A percentile compares a stretch with the other conserved stretches of the same genome.
Conservation (phyloP, 2,888 invertebrate species). For the Leistus spinibarbis region DNA sequence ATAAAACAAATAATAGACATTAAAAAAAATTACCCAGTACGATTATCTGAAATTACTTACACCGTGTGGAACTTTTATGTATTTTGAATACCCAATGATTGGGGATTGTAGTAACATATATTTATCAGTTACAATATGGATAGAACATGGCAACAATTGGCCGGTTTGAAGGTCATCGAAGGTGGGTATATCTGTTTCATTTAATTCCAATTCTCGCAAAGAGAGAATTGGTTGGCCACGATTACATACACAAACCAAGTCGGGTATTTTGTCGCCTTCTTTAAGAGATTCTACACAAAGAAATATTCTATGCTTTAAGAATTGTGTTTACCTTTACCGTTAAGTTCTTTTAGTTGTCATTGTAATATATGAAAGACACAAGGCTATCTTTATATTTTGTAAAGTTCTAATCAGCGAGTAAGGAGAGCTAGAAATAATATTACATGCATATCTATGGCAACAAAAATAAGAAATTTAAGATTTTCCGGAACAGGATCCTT, state of each 20-base stretch:
- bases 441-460: too few relatives aligned
- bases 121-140: conserved; percentile 44
- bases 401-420: too few relatives aligned
- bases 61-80: conserved; percentile 46
- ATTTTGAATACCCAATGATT: conserved; percentile 45
- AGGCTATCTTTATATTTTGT: too few relatives aligned
- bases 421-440: too few relatives aligned
- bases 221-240: conserved; percentile 46
- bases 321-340: too few relatives aligned
- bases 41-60: conserved; percentile 41
- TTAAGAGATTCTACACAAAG: conserved; percentile 47
- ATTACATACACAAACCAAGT: conserved; percentile 49
- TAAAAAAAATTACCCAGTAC: conserved; percentile 10
- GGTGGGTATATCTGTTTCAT: conserved; percentile 43
- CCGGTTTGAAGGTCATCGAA: conserved; percentile 46
- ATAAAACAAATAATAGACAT: conserved; percentile 34
- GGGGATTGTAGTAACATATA: conserved; percentile 47
- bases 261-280: conserved; percentile 47
- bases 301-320: conserved; percentile 19
- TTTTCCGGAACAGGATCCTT: too few relatives aligned
- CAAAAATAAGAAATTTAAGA: too few relatives aligned
- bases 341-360: too few relatives aligned
- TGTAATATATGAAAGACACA: too few relatives aligned
- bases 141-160: conserved; percentile 48
- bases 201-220: conserved; percentile 47